Evolutionary conservation across 2,797 vertebrate genomes (phyloP).

Genomic region (Octomys mimax): DNA sequence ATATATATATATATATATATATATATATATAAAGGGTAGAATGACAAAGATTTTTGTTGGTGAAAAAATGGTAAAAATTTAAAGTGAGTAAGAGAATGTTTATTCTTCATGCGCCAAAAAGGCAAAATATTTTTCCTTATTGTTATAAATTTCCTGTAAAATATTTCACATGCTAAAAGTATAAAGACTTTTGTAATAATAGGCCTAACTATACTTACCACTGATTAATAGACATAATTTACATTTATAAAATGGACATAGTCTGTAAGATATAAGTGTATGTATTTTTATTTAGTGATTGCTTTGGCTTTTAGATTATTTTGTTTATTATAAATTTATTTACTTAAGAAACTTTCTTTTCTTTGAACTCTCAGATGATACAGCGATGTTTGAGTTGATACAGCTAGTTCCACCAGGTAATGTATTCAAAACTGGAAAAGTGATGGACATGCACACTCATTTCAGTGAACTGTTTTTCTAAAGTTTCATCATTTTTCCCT

Average conservation of each 20-base stretch:
- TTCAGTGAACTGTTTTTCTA: slow-evolving; percentile 40
- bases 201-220: not conserved
- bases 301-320: slow-evolving; percentile 50
- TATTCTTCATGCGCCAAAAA: not conserved
- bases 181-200: slow-evolving; percentile 7
- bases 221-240: not conserved
- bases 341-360: slow-evolving; percentile 70
- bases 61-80: not conserved
- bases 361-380: slow-evolving; percentile 93
- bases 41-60: not conserved
- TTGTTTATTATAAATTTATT: slow-evolving; percentile 57
- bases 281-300: not conserved
- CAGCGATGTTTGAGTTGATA: slow-evolving; percentile 96
- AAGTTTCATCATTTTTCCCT: not conserved
- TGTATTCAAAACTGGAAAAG: slow-evolving; percentile 60
- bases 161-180: not conserved
- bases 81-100: not conserved
- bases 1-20: too few relatives aligned
- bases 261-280: not conserved
- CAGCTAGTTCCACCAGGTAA: slow-evolving; percentile 96
- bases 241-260: slow-evolving; percentile 3
- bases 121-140: not conserved
- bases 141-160: not conserved
- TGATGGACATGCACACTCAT: slow-evolving; percentile 37
- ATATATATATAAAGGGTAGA: not conserved